Evolutionary conservation across 2,888 invertebrate genomes (phyloP).

Genomic region (Nudaria mundana): DNA sequence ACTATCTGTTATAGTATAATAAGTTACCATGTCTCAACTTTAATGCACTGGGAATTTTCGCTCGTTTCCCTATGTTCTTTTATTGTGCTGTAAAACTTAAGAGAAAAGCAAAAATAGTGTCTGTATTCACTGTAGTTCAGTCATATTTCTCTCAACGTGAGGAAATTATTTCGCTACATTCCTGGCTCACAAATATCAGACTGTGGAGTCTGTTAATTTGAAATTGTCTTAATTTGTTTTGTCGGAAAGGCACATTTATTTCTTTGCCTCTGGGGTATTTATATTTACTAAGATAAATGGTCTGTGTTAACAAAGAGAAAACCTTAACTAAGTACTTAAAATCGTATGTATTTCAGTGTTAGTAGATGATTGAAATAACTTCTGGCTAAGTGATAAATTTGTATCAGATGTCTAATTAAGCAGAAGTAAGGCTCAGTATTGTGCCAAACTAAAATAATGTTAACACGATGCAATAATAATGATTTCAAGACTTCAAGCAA

Average conservation of each 20-base stretch:
- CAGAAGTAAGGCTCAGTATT: too few species aligned
- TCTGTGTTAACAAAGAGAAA: slow-evolving; percentile 18
- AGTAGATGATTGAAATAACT: too few species aligned
- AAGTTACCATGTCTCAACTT: slow-evolving; percentile 13
- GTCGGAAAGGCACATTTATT: slow-evolving; percentile 62
- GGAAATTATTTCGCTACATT: slow-evolving; percentile 45
- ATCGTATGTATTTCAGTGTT: too few species aligned
- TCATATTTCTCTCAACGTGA: slow-evolving; percentile 44
- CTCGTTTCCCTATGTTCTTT: slow-evolving; percentile 14
- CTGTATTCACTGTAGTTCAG: slow-evolving; percentile 40
- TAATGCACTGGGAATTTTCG: slow-evolving; percentile 19
- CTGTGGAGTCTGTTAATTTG: slow-evolving; percentile 69
- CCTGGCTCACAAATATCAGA: slow-evolving; percentile 59
- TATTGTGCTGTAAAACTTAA: slow-evolving; percentile 35
- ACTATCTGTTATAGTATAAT: slow-evolving; percentile 39
- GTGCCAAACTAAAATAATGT: too few species aligned
- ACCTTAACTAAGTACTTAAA: too few species aligned
- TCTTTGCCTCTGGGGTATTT: slow-evolving; percentile 50
- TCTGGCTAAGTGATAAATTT: too few species aligned
- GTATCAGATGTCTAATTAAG: too few species aligned
- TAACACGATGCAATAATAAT: too few species aligned
- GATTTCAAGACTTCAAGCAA: too few species aligned
- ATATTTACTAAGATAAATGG: slow-evolving; percentile 37
- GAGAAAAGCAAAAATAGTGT: slow-evolving; percentile 31
- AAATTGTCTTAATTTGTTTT: slow-evolving; percentile 76